These are phyloP conservation scores for Hapalemur alaotrensis DNA, from an alignment of 2,797 vertebrate species.

Conservation along the genomic window DNA sequence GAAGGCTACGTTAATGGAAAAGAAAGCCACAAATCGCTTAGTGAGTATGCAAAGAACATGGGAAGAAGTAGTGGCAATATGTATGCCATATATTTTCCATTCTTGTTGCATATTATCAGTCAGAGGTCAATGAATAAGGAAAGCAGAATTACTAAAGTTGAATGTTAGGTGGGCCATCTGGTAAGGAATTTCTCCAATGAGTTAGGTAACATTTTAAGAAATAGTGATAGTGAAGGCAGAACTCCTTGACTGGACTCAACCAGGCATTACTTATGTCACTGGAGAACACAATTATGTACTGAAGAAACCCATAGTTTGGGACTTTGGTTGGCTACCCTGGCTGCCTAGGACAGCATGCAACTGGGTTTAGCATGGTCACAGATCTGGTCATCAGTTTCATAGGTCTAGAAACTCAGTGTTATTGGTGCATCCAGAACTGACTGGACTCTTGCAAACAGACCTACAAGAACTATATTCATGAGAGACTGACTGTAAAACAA, in stretches of 20 bases:
- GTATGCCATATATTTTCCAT: not conserved
- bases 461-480: not conserved
- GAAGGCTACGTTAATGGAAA: not conserved
- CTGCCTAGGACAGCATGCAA: not conserved
- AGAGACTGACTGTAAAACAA: not conserved
- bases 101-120: not conserved
- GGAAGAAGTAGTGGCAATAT: not conserved
- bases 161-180: not conserved
- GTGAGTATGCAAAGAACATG: not conserved
- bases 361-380: not conserved
- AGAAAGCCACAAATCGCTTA: not conserved
- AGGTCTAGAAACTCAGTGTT: not conserved
- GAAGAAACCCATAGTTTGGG: not conserved
- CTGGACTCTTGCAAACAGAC: not conserved
- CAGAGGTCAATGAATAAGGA: not conserved
- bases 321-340: not conserved
- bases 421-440: not conserved
- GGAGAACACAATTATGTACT: not conserved
- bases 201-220: not conserved
- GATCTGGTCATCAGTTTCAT: not conserved
- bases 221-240: not conserved
- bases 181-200: not conserved
- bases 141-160: not conserved
- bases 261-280: not conserved
- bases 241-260: not conserved